Evolutionary conservation across 2,797 vertebrate species (phyloP), one percentile per base, ranked within the genome.

Genomic region (Acanthurus lineatus): DNA sequence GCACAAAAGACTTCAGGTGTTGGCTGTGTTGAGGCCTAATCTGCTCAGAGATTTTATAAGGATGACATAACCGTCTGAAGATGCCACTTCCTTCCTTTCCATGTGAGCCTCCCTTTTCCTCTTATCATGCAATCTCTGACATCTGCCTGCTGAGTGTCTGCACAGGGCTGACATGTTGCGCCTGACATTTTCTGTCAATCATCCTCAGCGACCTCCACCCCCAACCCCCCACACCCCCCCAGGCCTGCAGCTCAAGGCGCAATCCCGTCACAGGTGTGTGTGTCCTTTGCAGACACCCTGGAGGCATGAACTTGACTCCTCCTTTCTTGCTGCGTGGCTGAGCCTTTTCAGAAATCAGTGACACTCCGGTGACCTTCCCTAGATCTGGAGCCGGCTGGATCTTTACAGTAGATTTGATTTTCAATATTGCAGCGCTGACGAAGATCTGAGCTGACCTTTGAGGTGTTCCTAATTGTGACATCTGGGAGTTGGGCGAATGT

Each of bases 341-440:
- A 73, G 81, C 72, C 69, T 76, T 86, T 82, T 79, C 62, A 59
- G n/a, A 85, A 88, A 77, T 67, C 82, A 2, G 67, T 47, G 72
- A 82, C 84, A 75, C 85, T 64, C 3, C 0, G 28, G 42, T 79
- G 86, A 89, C 89, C 87, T 90, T 92, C 81, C 84, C 85, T 76
- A 5, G 63, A 88, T 81, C 89, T 74, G 66, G 44, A 64, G 60
- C 67, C 6, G 66, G 58, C 45, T 32, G 32, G 70, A 92, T 91
- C 89, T 84, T 92, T 89, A 86, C 81, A 73, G 64, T 76, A 76
- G 56, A 79, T 93, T 94, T 92, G 94, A 94, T 94, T 94, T 93
- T 92, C 92, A 91, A 94, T 94, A 93, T 70, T 44, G 65, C 54
- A 61, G 69, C 77, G 25, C 8, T 7, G 68, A 32, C 69, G 1